Evolutionary conservation across 1,140 invertebrate species (phyloP).

Genomic region (Trachymyrmex septentrionalis): DNA sequence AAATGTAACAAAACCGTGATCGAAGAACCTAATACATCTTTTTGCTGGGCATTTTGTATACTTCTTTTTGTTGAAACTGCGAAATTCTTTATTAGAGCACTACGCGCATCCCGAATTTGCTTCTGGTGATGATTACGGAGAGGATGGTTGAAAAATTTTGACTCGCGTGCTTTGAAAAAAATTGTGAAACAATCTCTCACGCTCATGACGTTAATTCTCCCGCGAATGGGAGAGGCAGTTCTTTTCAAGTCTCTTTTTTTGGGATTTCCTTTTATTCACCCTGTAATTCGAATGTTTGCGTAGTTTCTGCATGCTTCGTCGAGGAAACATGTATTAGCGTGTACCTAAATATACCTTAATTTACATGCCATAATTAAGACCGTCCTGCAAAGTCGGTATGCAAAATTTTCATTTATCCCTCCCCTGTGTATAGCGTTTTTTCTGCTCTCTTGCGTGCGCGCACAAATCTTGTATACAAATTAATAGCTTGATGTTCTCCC

Average conservation of each 20-base stretch:
- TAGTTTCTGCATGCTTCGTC: constrained; percentile 31
- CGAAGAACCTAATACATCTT: neutral
- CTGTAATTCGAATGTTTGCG: constrained; percentile 1
- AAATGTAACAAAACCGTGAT: neutral
- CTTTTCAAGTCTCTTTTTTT: neutral
- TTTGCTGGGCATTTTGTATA: neutral
- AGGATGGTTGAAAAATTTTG: constrained; percentile 17
- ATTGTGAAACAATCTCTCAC: constrained; percentile 9
- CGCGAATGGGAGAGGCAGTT: constrained; percentile 4
- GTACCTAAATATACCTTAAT: constrained; percentile 50
- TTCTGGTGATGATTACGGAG: neutral
- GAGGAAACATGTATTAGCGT: constrained; percentile 31
- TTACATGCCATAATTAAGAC: constrained; percentile 55
- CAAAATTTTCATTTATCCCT: constrained; percentile 48
- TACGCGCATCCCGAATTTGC: neutral
- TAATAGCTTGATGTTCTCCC: constrained; percentile 49
- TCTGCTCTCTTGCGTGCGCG: constrained; percentile 19
- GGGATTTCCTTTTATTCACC: constrained; percentile 18
- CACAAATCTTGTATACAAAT: constrained; percentile 49
- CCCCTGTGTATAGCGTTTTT: constrained; percentile 2
- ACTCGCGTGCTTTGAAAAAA: constrained; percentile 39
- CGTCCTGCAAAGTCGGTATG: constrained; percentile 24
- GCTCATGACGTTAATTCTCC: constrained; percentile 2
- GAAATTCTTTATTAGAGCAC: neutral
- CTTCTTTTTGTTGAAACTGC: neutral